Evolutionary conservation across 2,797 vertebrate species (phyloP).

Genomic region (Pterois miles): DNA sequence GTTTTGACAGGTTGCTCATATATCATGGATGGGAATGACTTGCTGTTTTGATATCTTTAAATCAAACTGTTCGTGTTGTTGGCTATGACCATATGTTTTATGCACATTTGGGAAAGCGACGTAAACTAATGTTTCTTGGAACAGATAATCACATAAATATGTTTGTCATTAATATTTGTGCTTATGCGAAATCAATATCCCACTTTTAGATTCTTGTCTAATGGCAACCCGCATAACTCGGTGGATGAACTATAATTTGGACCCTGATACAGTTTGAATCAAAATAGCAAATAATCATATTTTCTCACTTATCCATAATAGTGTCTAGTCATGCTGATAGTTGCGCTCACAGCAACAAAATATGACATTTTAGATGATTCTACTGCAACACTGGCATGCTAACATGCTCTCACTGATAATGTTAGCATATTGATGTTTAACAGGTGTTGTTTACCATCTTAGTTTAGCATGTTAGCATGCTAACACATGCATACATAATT

Average conservation of each 20-base stretch:
- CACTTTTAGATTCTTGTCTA: background rate
- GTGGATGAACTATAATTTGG: background rate
- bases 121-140: background rate
- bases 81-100: slow-evolving; percentile 7
- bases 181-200: background rate
- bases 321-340: background rate
- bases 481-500: no score
- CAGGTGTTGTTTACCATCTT: no score
- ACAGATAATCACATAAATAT: background rate
- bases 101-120: background rate
- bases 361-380: background rate
- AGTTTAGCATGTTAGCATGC: background rate
- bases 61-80: slow-evolving; percentile 18
- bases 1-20: slow-evolving; percentile 38
- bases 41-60: slow-evolving; percentile 41
- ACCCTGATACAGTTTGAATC: background rate
- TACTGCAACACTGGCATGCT: background rate
- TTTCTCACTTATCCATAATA: background rate
- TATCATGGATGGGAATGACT: slow-evolving; percentile 34
- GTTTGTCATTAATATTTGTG: background rate
- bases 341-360: background rate
- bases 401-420: background rate
- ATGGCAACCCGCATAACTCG: background rate
- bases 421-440: background rate
- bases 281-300: background rate